A percentile compares a stretch with the other conserved stretches of the same genome.
Evolutionary conservation across 2,888 invertebrate species (phyloP).

Genomic region (Leptopilina myrica): DNA sequence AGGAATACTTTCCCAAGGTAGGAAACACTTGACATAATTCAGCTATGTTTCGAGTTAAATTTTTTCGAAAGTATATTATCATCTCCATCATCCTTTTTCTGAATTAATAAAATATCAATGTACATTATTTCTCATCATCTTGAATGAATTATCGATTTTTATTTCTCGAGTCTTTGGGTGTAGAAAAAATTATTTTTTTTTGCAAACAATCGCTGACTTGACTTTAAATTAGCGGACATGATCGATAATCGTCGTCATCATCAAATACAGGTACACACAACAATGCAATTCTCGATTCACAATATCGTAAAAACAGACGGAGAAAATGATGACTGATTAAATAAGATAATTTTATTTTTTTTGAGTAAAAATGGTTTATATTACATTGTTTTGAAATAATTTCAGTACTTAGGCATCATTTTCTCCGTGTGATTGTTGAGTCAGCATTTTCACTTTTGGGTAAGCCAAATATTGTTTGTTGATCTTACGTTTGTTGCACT

Average conservation of each 20-base stretch:
- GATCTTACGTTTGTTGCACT: slow-evolving; percentile 15
- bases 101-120: slow-evolving; percentile 26
- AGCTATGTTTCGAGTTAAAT: too few species aligned
- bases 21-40: too few species aligned
- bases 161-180: neutral
- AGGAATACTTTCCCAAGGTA: too few species aligned
- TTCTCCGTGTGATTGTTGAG: neutral
- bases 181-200: neutral
- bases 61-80: neutral
- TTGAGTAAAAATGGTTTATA: too few species aligned
- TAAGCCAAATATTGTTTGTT: slow-evolving; percentile 32
- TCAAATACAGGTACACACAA: slow-evolving; percentile 7
- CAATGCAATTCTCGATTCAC: neutral
- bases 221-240: slow-evolving; percentile 5
- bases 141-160: neutral
- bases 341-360: too few species aligned
- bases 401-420: too few species aligned
- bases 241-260: neutral
- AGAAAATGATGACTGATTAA: too few species aligned
- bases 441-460: neutral
- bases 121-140: neutral
- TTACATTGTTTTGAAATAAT: too few species aligned
- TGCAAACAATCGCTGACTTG: neutral
- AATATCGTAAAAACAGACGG: too few species aligned
- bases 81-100: neutral